Evolutionary conservation across 2,113 vertebrate genomes (phyloP).

Genomic region (Oryzias melastigma): DNA sequence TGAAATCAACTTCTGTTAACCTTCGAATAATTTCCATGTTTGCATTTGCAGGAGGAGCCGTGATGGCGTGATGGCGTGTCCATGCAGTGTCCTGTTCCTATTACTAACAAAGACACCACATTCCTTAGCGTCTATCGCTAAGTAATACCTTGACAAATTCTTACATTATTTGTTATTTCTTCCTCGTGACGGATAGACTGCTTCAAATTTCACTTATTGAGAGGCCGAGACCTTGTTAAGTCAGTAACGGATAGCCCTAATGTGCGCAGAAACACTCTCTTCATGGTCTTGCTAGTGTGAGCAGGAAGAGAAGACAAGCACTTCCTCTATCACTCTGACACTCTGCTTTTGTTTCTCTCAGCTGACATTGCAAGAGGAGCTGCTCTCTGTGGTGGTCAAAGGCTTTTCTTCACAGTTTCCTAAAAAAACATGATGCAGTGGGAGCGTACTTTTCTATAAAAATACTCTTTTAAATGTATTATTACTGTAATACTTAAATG

Average conservation of each 20-base stretch:
- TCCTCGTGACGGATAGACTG: slow-evolving; percentile 40
- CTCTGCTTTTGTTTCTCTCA: slow-evolving; percentile 77
- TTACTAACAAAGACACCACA: slow-evolving; percentile 36
- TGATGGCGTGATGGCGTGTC: slow-evolving; percentile 28
- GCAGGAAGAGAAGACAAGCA: slow-evolving; percentile 73
- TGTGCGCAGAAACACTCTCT: slow-evolving; percentile 66
- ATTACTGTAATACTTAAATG: too few relatives aligned
- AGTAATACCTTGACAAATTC: slow-evolving; percentile 30
- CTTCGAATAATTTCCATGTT: slow-evolving; percentile 33
- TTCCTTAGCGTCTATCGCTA: slow-evolving; percentile 33
- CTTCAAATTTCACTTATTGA: slow-evolving; percentile 62
- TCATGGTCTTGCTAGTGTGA: slow-evolving; percentile 68
- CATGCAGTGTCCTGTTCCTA: slow-evolving; percentile 42
- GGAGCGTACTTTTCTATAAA: slow-evolving; percentile 16
- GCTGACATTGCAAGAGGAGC: slow-evolving; percentile 61
- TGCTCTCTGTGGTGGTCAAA: slow-evolving; percentile 29
- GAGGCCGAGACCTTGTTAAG: slow-evolving; percentile 51
- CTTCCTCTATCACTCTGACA: slow-evolving; percentile 74
- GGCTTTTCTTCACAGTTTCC: slow-evolving; percentile 72
- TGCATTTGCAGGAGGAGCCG: slow-evolving; percentile 52
- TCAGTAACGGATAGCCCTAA: slow-evolving; percentile 77
- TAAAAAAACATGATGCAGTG: slow-evolving; percentile 68
- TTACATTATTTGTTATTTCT: slow-evolving; percentile 68
- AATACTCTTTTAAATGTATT: background rate
- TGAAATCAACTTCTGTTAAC: slow-evolving; percentile 34